These are phyloP conservation scores for Brenthis ino DNA, from an alignment of 2,888 invertebrate species.

Conservation along the genomic window DNA sequence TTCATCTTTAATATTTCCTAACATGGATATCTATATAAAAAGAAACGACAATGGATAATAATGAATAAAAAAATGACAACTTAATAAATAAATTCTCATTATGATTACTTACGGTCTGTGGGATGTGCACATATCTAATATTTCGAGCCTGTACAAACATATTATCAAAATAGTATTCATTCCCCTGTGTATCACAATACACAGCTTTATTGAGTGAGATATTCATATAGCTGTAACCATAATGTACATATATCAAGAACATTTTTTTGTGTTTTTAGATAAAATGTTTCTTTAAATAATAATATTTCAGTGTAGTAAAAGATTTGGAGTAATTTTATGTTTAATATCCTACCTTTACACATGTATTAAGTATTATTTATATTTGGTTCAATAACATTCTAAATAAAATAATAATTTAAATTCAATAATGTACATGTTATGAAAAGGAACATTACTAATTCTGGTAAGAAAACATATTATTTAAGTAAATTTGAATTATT, in stretches of 20 bases:
- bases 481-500: too few species aligned
- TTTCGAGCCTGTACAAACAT: constrained; percentile 85
- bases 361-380: too few species aligned
- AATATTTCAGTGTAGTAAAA: not conserved
- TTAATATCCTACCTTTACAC: too few species aligned
- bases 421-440: too few species aligned
- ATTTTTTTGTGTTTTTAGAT: not conserved
- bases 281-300: not conserved
- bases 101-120: constrained; percentile 71
- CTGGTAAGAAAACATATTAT: too few species aligned
- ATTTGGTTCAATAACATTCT: too few species aligned
- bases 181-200: constrained; percentile 84
- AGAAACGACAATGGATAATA: constrained; percentile 22
- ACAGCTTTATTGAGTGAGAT: constrained; percentile 84
- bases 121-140: constrained; percentile 86
- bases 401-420: too few species aligned
- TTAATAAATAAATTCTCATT: not conserved
- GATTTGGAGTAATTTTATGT: too few species aligned
- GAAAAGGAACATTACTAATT: too few species aligned
- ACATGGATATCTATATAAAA: constrained; percentile 73
- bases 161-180: constrained; percentile 82
- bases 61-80: not conserved
- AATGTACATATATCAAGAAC: constrained; percentile 14
- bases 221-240: constrained; percentile 84
- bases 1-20: constrained; percentile 75